phyloP scores from a whole-genome alignment of 2,113 vertebrate species.

The Geothlypis trichas region DNA sequence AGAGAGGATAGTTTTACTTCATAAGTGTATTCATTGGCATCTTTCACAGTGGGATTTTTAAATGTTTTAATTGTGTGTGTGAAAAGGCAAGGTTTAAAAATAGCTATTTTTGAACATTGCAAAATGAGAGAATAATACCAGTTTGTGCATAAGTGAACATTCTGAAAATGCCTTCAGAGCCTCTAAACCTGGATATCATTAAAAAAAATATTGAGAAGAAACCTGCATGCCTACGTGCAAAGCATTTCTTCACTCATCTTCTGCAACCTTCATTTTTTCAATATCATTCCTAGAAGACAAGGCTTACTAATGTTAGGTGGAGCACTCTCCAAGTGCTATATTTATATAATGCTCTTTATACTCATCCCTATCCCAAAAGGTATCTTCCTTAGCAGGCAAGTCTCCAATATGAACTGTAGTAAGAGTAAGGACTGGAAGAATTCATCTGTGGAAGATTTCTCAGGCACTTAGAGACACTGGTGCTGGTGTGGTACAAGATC shows the following conservation, averaged over 20 bases:
- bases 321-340: neutral
- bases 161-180: neutral
- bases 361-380: neutral
- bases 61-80: neutral
- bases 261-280: neutral
- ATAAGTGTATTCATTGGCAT: neutral
- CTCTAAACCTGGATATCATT: neutral
- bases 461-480: neutral
- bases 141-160: neutral
- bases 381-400: neutral
- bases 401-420: neutral
- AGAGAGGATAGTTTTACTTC: neutral
- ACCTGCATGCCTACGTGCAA: neutral
- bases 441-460: neutral
- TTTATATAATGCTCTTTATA: neutral
- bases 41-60: neutral
- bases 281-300: neutral
- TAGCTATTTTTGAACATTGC: neutral
- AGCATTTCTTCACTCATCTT: neutral
- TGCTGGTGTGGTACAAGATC: neutral
- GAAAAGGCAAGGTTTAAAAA: neutral
- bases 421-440: neutral
- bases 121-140: neutral
- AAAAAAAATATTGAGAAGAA: neutral
- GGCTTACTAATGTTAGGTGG: neutral